Base-by-base conservation (phyloP, 2,888 invertebrate species). In the Platynereis dumerilii region DNA sequence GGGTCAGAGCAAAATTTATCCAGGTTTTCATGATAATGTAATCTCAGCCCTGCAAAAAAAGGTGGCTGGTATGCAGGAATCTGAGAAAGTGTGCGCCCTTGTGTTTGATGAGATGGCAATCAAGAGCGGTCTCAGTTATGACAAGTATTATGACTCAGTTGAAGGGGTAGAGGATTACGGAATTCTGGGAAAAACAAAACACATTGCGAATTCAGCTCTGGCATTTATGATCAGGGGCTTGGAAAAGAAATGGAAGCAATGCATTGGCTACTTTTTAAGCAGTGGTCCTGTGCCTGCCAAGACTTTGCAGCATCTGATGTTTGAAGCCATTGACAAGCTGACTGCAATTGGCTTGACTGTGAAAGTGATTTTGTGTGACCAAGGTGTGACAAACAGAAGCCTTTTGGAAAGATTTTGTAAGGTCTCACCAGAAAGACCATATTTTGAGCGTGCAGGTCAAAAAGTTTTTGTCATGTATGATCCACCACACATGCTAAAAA, bases 41-140 rank as follows among this genome's bases (percentile, higher is more conserved):
- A 5, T 20, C 22, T 7, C 3, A 7, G 22, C 48, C 5, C 17
- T 48, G 22, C 5, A 48, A n/a, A 48, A 48, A 48, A 22, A n/a
- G n/a, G 48, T 48, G n/a, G 48, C 5, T 7, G 17, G 20, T 22
- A 48, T 48, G 48, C n/a, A 5, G 17, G 10, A 12, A 48, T 7
- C 5, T 5, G 10, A 48, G 17, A 48, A n/a, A 22, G 7, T 48
- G 22, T 20, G 20, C 17, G 48, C 48, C 7, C 5, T 48, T 5
- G 7, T 48, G 3, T 10, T n/a, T 48, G 48, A 48, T 48, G 48
- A 48, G 17, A 48, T 48, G 48, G n/a, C 48, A 5, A 48, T 48
- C 48, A 48, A 48, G n/a, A 10, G 7, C n/a, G 7, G 7, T 22
- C n/a, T 22, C 3, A 5, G 17, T 22, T 48, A 10, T n/a, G 17